Evolutionary conservation across 2,797 vertebrate species (phyloP).

Genomic region (Muraenolepis orangiensis): DNA sequence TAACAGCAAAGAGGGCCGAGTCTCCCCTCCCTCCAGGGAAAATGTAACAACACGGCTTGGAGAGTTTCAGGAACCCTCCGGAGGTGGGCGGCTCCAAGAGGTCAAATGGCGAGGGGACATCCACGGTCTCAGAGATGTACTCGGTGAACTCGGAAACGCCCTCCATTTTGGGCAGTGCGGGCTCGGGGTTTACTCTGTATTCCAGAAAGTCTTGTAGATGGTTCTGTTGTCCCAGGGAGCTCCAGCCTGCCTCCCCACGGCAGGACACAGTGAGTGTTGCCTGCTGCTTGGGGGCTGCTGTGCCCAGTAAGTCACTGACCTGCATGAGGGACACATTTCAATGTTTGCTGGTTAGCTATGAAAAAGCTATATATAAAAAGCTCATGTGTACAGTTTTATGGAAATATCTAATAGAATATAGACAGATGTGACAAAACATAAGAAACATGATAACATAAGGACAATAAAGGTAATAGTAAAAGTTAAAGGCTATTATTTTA

Average conservation of each 20-base stretch:
- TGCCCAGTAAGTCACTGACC: slow-evolving; percentile 84
- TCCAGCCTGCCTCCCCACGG: slow-evolving; percentile 90
- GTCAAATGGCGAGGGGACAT: slow-evolving; percentile 95
- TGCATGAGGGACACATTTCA: slow-evolving; percentile 64
- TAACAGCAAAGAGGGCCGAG: slow-evolving; percentile 96
- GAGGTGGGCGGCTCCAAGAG: slow-evolving; percentile 96
- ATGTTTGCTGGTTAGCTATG: slow-evolving; percentile 26
- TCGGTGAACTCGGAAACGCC: slow-evolving; percentile 95
- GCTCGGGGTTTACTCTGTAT: slow-evolving; percentile 88
- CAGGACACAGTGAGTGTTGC: slow-evolving; percentile 91
- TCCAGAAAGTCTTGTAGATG: slow-evolving; percentile 78
- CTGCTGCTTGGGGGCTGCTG: slow-evolving; percentile 79
- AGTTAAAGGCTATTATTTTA: not conserved
- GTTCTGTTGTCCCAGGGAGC: slow-evolving; percentile 79
- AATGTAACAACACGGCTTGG: slow-evolving; percentile 98
- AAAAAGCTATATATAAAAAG: no score
- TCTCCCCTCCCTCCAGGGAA: slow-evolving; percentile 96
- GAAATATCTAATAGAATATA: not conserved
- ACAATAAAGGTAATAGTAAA: not conserved
- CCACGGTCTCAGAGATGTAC: slow-evolving; percentile 96
- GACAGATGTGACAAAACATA: not conserved
- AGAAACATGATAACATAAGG: not conserved
- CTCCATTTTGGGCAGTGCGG: slow-evolving; percentile 89
- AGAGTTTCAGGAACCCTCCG: slow-evolving; percentile 96
- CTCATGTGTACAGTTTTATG: not conserved